phyloP scores from a whole-genome alignment of 2,113 vertebrate genomes.

The Spheniscus mendiculus region DNA sequence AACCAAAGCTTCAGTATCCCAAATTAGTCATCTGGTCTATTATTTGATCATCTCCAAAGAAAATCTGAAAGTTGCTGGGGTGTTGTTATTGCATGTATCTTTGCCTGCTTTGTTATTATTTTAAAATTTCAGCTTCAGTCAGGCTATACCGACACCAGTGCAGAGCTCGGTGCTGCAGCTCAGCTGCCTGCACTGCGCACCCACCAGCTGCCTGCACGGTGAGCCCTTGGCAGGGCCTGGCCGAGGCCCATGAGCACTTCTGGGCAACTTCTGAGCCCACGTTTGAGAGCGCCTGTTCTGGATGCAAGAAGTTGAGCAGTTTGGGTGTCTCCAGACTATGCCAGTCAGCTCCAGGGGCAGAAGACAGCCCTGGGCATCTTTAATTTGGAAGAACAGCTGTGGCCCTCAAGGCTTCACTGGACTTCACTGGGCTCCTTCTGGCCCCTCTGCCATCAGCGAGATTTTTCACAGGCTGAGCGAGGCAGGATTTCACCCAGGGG shows the following conservation, averaged over 20 bases:
- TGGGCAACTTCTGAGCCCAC: neutral
- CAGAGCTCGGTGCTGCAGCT: neutral
- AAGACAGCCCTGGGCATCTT: neutral
- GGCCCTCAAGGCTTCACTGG: accelerated
- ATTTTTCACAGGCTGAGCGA: neutral
- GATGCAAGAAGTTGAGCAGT: neutral
- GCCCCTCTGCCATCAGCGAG: neutral
- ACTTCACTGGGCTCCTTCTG: neutral
- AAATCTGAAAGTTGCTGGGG: neutral
- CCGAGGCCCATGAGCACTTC: neutral
- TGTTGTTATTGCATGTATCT: neutral
- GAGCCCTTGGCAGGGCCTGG: neutral
- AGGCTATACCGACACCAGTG: accelerated
- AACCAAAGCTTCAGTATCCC: neutral
- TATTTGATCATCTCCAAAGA: neutral
- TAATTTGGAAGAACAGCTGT: neutral
- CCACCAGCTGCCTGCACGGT: accelerated
- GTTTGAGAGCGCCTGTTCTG: neutral
- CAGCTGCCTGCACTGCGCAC: neutral
- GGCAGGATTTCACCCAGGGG: neutral
- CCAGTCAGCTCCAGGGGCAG: neutral
- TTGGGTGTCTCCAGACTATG: neutral
- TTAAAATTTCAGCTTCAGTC: neutral
- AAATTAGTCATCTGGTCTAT: neutral
- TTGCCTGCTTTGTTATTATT: neutral